Base-by-base conservation (phyloP, 92 coral and sea anemone species). In the Plumapathes pennacea region DNA sequence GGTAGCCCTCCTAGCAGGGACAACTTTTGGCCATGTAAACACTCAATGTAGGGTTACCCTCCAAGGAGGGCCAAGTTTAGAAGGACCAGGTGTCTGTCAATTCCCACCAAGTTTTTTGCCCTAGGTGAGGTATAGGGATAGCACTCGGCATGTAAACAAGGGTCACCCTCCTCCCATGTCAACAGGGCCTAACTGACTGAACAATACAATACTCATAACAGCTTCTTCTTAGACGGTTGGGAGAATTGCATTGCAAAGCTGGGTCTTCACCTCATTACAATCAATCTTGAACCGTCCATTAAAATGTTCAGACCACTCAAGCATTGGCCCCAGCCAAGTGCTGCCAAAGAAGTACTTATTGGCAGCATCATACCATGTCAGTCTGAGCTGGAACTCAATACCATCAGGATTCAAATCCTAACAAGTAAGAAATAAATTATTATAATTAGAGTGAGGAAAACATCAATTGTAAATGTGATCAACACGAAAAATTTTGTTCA, bases 281-380 rank as follows among this genome's bases (percentile, higher is more conserved):
- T 64, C 73, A n/a, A 88, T 54, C 25, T 48, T 80, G 39, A 78
- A 85, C 26, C 76, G 59, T 32, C 74, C 74, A 67, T 73, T 80
- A 28, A 76, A 80, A 42, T 64, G 64, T 26, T 26, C 71, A n/a
- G 78, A 54, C 33, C 89, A 51, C 1, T 75, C 51, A 12, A 80
- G 39, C 21, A 75, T 81, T 0, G 96, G 96, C 6, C 98, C 98
- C 43, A 92, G 90, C 98, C 98, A 92, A 10, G 98, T 92, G 55
- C 97, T 89, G 14, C 98, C 98, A 80, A 78, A 92, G 41, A 92
- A 92, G 52, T 78, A 80, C 47, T 74, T 88, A 51, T 92, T 88
- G 8, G 88, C 92, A 22, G 94, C 84, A 78, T 92, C 98, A 49
- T 89, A 92, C 40, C 88, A 62, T 14, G 96, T 92, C 26, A 92